Base-by-base conservation (phyloP, 1,140 invertebrate species). In the Drosophila kohkoa region DNA sequence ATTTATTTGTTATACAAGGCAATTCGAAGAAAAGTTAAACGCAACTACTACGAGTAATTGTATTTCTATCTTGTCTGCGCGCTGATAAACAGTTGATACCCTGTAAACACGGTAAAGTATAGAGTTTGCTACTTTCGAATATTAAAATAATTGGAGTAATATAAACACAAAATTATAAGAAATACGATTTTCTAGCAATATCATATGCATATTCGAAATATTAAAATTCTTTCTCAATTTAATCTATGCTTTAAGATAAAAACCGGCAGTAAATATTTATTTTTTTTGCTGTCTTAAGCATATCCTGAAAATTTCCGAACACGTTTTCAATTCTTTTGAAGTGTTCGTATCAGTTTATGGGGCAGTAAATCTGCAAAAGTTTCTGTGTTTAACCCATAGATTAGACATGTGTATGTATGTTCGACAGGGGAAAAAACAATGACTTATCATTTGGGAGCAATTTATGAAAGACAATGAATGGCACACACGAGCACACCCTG, bases 371-470 rank as follows among this genome's bases (percentile, higher is more conserved):
- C 62, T 48, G 10, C 5, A 16, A 28, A 25, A 38, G 43, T 8
- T 15, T 16, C 7, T 16, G 52, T 65, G 69, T 32, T 58, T 48
- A 67, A 54, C 30, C 64, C 55, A 46, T 32, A 38, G 55, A 68
- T 68, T 68, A 59, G 55, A 13, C 46, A 25, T 60, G 41, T 10
- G 4, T 25, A 28, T 64, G 25, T 52, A 10, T 30, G 25, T 54
- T 10, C 11, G 10, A 52, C 4, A 13, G 60, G 60, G 48, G 32
- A 13, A 52, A 64, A 52, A 1, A 46, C 46, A 10, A 25, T 15
- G 16, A 41, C n/a, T 52, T 64, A 51, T 64, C 20, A 3, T 52
- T 8, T 43, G 3, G 10, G 4, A 41, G 32, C 11, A n/a, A 38
- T 38, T 51, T 63, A 13, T 25, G 4, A 64, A 51, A 28, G n/a